Evolutionary conservation across 2,113 vertebrate genomes (phyloP), one percentile per base, ranked within the genome.

Genomic region (Psilopogon haemacephalus): DNA sequence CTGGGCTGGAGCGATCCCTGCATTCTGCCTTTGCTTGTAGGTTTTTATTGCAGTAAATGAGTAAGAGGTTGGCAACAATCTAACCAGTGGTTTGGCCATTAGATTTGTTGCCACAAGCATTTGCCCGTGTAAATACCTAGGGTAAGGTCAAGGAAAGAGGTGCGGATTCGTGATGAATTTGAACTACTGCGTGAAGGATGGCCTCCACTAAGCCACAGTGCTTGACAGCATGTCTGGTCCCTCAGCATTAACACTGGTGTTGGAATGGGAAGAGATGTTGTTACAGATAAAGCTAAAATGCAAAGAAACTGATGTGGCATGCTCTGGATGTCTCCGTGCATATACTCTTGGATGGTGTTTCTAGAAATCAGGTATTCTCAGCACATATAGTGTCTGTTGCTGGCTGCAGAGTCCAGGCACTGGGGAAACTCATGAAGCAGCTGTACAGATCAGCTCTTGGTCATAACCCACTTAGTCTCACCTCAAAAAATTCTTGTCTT

Each of bases 401-500:
- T 59, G 69, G 80, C 62, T 35, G 5, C 20, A 0, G 62, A 91
- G 48, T 20, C 65, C 80, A 38, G 44, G n/a, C 30, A 56, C 56
- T 44, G 32, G 11, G 46, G 55, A 78, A 95, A 96, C 30, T 77
- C 80, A 86, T 56, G 42, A 73, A 84, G 23, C 77, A 73, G 54
- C 67, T 73, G 44, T 69, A 70, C 56, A 59, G 86, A 91, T 92
- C 50, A 95, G 55, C 65, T 88, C 40, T 59, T 7, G 1, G 35
- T 14, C 33, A 23, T 78, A 81, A 90, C 68, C 70, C n/a, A 21
- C 70, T 48, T 76, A 30, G 44, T 78, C 38, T 54, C 42, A 38
- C 73, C 60, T 44, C 35, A 84, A 17, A 23, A 42, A 88, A 84
- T 74, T 24, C 54, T n/a, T 6, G 7, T 4, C 27, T 70, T 74